phyloP scores from a whole-genome alignment of 2,888 invertebrate genomes.

The Silvanus unidentatus region DNA sequence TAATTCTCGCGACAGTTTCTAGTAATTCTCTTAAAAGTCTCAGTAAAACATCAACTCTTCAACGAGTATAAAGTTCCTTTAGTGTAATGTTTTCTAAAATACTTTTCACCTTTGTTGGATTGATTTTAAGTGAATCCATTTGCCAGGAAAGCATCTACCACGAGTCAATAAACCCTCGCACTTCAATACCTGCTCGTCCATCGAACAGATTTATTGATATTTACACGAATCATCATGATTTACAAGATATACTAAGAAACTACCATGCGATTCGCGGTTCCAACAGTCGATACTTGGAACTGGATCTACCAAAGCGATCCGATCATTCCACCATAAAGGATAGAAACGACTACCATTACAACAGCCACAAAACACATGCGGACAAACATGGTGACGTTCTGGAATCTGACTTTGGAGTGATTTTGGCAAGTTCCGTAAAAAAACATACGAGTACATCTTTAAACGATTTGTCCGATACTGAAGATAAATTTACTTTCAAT shows the following conservation, averaged over 20 bases:
- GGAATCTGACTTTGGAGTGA: conserved; percentile 23
- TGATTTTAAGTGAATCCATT: too few relatives aligned
- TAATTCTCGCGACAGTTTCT: conserved; percentile 2
- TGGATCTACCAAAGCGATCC: neutral
- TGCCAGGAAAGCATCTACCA: too few relatives aligned
- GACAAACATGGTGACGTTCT: conserved; percentile 15
- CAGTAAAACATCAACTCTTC: neutral
- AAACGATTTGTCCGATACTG: too few relatives aligned
- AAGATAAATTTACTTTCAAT: neutral
- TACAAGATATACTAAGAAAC: conserved; percentile 10
- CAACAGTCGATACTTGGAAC: neutral
- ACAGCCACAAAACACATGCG: conserved; percentile 11
- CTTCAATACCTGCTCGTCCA: neutral
- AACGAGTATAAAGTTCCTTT: too few relatives aligned
- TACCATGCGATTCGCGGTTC: conserved; percentile 3
- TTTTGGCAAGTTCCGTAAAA: conserved; percentile 7
- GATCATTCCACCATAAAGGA: conserved; percentile 6
- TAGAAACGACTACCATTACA: conserved; percentile 19
- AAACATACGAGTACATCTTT: too few relatives aligned
- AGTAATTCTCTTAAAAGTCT: neutral
- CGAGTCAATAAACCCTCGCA: too few relatives aligned
- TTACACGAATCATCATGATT: conserved; percentile 13
- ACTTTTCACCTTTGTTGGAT: too few relatives aligned
- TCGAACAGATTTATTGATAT: conserved; percentile 8
- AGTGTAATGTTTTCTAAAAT: too few relatives aligned